Evolutionary conservation across 35 echinoderm and acorn worm species (phyloP).

Genomic region (Lytechinus variegatus): DNA sequence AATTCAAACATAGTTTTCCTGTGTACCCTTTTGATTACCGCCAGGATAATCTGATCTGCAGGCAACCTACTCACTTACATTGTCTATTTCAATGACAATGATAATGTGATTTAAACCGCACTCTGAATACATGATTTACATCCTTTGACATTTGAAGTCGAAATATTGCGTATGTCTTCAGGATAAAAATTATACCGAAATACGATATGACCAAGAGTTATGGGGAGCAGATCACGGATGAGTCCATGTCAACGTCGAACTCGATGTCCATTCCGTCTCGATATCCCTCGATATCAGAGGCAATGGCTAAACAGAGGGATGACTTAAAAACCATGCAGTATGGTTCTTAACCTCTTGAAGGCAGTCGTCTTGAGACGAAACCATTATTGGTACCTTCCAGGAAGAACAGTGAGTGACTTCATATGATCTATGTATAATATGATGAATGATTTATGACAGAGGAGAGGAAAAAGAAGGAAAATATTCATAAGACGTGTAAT

Average conservation of each 20-base stretch:
- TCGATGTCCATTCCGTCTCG: conserved; percentile 17
- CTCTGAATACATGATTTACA: too few relatives aligned
- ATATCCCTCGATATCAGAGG: conserved; percentile 26
- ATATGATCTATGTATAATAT: too few relatives aligned
- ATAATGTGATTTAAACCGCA: too few relatives aligned
- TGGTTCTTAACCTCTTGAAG: not conserved
- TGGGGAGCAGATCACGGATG: not conserved
- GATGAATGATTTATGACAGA: too few relatives aligned
- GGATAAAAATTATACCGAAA: not conserved
- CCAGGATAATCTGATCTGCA: too few relatives aligned
- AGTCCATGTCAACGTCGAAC: too few relatives aligned
- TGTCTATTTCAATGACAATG: too few relatives aligned
- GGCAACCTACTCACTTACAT: too few relatives aligned
- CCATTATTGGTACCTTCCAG: not conserved
- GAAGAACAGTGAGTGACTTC: not conserved
- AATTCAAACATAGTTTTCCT: too few relatives aligned
- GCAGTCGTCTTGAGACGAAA: not conserved
- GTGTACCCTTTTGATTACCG: too few relatives aligned
- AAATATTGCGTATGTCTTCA: not conserved
- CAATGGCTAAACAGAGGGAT: not conserved
- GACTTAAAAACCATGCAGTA: not conserved
- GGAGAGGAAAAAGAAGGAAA: too few relatives aligned
- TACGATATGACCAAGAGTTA: not conserved
- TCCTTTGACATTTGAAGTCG: not conserved
- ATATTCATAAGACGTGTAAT: too few relatives aligned